Base-by-base conservation (phyloP, 2,113 vertebrate genomes). In the Pterophyllum scalare region DNA sequence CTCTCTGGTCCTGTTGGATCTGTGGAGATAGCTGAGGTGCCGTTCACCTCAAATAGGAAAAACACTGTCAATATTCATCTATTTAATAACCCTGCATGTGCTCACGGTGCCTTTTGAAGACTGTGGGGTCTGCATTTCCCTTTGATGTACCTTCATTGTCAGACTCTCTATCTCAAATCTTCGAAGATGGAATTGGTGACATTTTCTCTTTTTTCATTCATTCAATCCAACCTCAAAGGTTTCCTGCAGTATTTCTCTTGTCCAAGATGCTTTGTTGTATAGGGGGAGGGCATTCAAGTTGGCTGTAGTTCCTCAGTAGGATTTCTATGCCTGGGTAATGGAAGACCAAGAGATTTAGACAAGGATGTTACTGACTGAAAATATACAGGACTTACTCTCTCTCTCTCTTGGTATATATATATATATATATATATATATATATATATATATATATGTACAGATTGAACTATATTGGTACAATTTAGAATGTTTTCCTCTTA, bases 101-200 rank as follows among this genome's bases (percentile, higher is more conserved):
- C 92, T 91, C 91, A 86, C 75, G 7, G 87, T 81, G 90, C 90
- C 94, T 94, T 94, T 95, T 94, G 94, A 94, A 95, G 93, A 94
- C 92, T 86, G 88, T 93, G 92, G 90, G 93, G 93, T 94, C 93
- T 92, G 91, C 91, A 86, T 92, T 92, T 91, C 91, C 87, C 93
- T 95, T 95, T 95, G 94, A 95, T 95, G 93, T 95, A 82, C 88
- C 87, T 89, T 93, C 94, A 94, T 94, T 94, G 94, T 95, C 91
- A 94, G 92, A 93, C 88, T 91, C 88, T 92, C 91, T 91, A 94
- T 95, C 93, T 90, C 88, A 92, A 93, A 94, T 93, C 92, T 94
- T 91, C 89, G 65, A 82, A 90, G 90, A 94, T 93, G 89, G 87
- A 95, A 93, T 93, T 94, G 92, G 91, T 94, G 94, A 95, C 92